A percentile compares a stretch with the other conserved stretches of the same genome.
Conservation (phyloP, 2,797 vertebrate species). For the Cryptoblepharus egeriae region DNA sequence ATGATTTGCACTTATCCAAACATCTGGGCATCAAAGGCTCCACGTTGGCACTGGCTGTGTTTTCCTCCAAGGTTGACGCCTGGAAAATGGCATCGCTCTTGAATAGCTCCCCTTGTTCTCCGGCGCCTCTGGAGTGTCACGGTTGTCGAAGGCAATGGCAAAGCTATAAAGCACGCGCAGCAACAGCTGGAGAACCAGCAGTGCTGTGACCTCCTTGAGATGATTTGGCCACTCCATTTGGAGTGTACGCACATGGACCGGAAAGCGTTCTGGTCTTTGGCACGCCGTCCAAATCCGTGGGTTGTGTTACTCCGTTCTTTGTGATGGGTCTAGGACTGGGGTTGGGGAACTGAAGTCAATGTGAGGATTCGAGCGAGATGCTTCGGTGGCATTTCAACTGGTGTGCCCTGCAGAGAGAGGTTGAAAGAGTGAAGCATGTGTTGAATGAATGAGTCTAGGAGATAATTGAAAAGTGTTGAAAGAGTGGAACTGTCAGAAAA, state of each 20-base stretch:
- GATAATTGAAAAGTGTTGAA: too few species aligned
- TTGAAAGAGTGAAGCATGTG: too few species aligned
- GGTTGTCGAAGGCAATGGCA: conserved; percentile 57
- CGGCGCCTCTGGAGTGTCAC: conserved; percentile 49
- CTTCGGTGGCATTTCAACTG: too few species aligned
- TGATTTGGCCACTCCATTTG: conserved; percentile 54
- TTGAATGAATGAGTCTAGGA: too few species aligned
- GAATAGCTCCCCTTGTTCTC: conserved; percentile 77
- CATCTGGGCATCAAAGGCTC: conserved; percentile 74
- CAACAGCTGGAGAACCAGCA: conserved; percentile 59
- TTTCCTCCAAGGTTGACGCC: conserved; percentile 73
- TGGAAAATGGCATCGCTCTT: conserved; percentile 67
- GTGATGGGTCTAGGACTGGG: not conserved
- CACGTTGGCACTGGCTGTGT: conserved; percentile 64
- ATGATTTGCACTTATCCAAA: conserved; percentile 72
- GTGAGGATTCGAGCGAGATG: too few species aligned
- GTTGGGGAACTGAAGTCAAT: too few species aligned
- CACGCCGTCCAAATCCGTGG: not conserved
- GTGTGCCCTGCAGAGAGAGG: too few species aligned
- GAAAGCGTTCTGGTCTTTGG: conserved; percentile 3
- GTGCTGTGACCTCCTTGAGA: conserved; percentile 50
- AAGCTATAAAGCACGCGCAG: conserved; percentile 68
- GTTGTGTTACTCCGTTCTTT: too few species aligned
- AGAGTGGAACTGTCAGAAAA: too few species aligned
- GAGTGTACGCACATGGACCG: conserved; percentile 5